Evolutionary conservation across 2,888 invertebrate species (phyloP).

Genomic region (Pristionchus exspectatus): DNA sequence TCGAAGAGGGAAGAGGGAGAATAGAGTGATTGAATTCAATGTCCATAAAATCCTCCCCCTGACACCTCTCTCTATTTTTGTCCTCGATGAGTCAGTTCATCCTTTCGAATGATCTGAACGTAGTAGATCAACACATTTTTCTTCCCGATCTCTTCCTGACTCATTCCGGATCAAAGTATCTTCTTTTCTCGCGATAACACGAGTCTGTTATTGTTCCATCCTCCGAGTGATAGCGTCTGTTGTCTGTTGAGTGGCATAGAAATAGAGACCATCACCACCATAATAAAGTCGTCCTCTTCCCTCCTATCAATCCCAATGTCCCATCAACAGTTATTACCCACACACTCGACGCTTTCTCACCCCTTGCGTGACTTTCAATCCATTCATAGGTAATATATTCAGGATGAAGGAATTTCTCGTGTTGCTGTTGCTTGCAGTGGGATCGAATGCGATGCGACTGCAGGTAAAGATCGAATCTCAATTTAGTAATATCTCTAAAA

Average conservation of each 20-base stretch:
- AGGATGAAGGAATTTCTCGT: slow-evolving; percentile 41
- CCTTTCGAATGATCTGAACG: background rate
- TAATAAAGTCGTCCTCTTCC: background rate
- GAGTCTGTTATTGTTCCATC: background rate
- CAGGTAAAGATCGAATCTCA: slow-evolving; percentile 65
- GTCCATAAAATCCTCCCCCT: background rate
- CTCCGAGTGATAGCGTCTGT: background rate
- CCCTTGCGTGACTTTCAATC: background rate
- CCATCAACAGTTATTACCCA: background rate
- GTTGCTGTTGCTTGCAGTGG: background rate
- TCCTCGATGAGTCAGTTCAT: background rate
- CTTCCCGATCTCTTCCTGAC: background rate
- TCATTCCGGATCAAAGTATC: slow-evolving; percentile 27
- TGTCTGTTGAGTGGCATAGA: background rate
- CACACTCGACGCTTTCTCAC: background rate
- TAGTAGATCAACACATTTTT: background rate
- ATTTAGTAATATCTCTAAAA: too few relatives aligned
- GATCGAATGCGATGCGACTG: slow-evolving; percentile 27
- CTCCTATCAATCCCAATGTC: background rate
- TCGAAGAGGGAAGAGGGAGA: background rate
- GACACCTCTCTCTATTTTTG: background rate
- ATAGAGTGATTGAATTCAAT: background rate
- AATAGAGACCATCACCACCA: slow-evolving; percentile 8
- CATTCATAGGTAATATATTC: background rate
- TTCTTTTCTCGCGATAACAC: background rate